These are phyloP conservation scores for Rugalucina vietnamica DNA, from an alignment of 2,888 invertebrate species.

Conservation along the genomic window DNA sequence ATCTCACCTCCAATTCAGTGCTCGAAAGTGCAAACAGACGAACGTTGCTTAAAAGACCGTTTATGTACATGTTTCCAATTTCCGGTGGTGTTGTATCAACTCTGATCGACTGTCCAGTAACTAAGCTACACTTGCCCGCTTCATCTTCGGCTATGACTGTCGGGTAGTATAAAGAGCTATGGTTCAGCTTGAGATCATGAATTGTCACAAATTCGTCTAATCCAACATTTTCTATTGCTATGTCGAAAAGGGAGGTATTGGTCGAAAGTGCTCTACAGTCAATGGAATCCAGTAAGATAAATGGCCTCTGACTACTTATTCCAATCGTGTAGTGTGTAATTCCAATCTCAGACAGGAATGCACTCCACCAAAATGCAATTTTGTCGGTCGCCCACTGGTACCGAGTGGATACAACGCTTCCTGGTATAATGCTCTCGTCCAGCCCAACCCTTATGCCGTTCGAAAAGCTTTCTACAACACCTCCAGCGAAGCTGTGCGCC, in stretches of 20 bases:
- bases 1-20: slow-evolving; percentile 42
- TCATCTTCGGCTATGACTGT: slow-evolving; percentile 65
- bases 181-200: slow-evolving; percentile 45
- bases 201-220: slow-evolving; percentile 55
- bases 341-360: slow-evolving; percentile 65
- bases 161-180: slow-evolving; percentile 57
- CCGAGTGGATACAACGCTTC: slow-evolving; percentile 39
- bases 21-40: slow-evolving; percentile 35
- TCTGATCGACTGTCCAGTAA: slow-evolving; percentile 45
- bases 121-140: slow-evolving; percentile 59
- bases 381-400: slow-evolving; percentile 52
- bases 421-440: slow-evolving; percentile 55
- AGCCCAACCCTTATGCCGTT: slow-evolving; percentile 73
- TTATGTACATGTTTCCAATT: slow-evolving; percentile 41
- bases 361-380: slow-evolving; percentile 63
- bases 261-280: slow-evolving; percentile 36
- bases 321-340: slow-evolving; percentile 62
- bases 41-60: slow-evolving; percentile 25
- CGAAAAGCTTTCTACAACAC: slow-evolving; percentile 69
- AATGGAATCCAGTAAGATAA: slow-evolving; percentile 46
- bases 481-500: slow-evolving; percentile 70
- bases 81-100: slow-evolving; percentile 66
- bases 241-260: slow-evolving; percentile 48
- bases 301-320: slow-evolving; percentile 42
- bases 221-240: slow-evolving; percentile 42